Base-by-base conservation (phyloP, 2,113 vertebrate genomes). In the Daphoenositta chrysoptera region DNA sequence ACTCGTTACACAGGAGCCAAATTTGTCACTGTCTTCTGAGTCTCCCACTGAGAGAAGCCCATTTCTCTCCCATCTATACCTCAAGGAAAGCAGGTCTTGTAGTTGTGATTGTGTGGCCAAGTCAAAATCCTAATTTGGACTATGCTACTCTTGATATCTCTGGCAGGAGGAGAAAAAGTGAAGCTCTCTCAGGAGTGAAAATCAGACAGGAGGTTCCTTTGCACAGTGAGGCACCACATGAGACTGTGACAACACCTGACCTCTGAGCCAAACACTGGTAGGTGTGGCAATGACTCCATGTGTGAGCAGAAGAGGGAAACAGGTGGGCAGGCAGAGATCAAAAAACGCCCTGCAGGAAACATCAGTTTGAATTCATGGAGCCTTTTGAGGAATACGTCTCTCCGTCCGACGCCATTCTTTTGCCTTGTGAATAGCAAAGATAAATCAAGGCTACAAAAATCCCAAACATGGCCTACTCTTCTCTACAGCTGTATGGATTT, bases 381-480 rank as follows among this genome's bases (percentile, higher is more conserved):
- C 10, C 16, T 83, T 88, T 88, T 0, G 1, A 80, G 35, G 27
- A 15, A 66, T 20, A 10, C 0, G 0, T 48, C 24, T 83, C 70
- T 72, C 42, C 69, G 17, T 17, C 48, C 45, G 31, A 24, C 26
- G 12, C 11, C 83, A 12, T 26, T 78, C 15, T 75, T 94, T 42
- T 47, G 31, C 39, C 10, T 58, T 3, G 0, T 23, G 5, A 13
- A 50, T 39, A 23, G 48, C 24, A 65, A 69, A 69, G n/a, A 54
- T 19, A 24, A 63, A 75, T 42, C 15, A 61, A 93, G 23, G 21
- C 24, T 83, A 39, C 16, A 63, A 61, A 35, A 76, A 66, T 26
- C 28, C 30, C 30, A 61, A 53, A 61, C 5, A 22, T 18, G 8
- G 9, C 10, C 27, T 53, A 53, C 7, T 58, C 8, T 86, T 80